A percentile compares a stretch with the other conserved stretches of the same genome.
Evolutionary conservation across 2,113 vertebrate species (phyloP).

Genomic region (Phocoena sinus): DNA sequence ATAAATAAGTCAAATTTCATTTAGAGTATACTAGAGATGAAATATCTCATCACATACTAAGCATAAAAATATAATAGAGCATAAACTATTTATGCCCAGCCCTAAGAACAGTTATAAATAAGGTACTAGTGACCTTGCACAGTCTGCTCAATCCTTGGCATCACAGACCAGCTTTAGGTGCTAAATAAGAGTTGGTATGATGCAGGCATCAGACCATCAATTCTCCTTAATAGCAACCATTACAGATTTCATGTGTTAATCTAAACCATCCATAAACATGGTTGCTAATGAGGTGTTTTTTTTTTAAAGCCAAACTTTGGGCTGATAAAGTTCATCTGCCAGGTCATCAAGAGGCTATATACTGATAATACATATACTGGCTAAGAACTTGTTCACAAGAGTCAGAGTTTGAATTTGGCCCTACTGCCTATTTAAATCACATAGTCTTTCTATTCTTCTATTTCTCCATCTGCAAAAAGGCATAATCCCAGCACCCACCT

Average conservation of each 20-base stretch:
- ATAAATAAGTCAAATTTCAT: neutral
- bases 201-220: conserved; percentile 30
- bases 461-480: neutral
- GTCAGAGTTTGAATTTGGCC: neutral
- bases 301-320: neutral
- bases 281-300: conserved; percentile 35
- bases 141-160: neutral
- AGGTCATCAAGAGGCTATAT: neutral
- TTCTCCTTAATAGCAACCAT: conserved; percentile 39
- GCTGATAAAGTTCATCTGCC: neutral
- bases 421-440: neutral
- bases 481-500: neutral
- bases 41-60: neutral
- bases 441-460: neutral
- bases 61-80: neutral
- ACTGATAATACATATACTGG: neutral
- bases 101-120: conserved; percentile 21
- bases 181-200: conserved; percentile 34
- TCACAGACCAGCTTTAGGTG: neutral
- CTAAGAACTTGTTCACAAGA: neutral
- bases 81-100: conserved; percentile 11
- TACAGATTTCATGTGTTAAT: conserved; percentile 29
- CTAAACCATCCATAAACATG: neutral
- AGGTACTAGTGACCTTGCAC: neutral
- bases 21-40: neutral